A percentile compares a stretch with the other conserved stretches of the same genome.
phyloP scores from a whole-genome alignment of 2,113 vertebrate genomes.

The Dolichotis patagonum region DNA sequence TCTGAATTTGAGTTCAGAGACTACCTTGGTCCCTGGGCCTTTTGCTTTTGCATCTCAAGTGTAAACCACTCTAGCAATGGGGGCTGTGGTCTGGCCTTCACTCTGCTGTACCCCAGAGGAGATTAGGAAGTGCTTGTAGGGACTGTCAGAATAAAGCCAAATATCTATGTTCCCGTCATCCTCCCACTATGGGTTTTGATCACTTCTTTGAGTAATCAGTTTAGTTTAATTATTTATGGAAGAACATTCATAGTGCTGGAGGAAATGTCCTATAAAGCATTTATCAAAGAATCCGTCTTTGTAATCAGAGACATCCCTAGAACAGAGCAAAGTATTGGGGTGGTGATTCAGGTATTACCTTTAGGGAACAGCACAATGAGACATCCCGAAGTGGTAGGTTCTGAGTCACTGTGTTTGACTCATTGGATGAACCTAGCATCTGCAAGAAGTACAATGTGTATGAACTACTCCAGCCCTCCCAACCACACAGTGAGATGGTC shows the following conservation, averaged over 20 bases:
- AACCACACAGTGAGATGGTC: neutral
- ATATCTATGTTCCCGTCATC: neutral
- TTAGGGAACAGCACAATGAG: neutral
- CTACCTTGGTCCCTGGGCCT: neutral
- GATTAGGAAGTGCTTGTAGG: neutral
- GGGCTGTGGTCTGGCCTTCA: neutral
- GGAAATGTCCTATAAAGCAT: conserved; percentile 65
- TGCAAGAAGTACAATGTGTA: neutral
- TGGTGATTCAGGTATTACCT: conserved; percentile 57
- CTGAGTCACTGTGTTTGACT: conserved; percentile 59
- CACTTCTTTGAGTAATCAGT: conserved; percentile 68
- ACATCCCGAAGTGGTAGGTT: neutral
- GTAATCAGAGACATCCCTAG: conserved; percentile 55
- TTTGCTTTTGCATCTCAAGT: neutral
- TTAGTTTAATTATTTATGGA: conserved; percentile 72
- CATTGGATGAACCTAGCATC: neutral
- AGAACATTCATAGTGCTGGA: conserved; percentile 59
- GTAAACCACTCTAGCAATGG: neutral
- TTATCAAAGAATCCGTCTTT: conserved; percentile 49
- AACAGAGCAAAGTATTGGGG: neutral
- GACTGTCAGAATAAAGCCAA: conserved; percentile 6
- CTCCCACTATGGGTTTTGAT: conserved; percentile 51
- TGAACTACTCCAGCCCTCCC: neutral
- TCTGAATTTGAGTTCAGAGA: neutral
- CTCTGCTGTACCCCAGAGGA: neutral